Evolutionary conservation across 2,888 invertebrate species (phyloP).

Genomic region (Troides helena): DNA sequence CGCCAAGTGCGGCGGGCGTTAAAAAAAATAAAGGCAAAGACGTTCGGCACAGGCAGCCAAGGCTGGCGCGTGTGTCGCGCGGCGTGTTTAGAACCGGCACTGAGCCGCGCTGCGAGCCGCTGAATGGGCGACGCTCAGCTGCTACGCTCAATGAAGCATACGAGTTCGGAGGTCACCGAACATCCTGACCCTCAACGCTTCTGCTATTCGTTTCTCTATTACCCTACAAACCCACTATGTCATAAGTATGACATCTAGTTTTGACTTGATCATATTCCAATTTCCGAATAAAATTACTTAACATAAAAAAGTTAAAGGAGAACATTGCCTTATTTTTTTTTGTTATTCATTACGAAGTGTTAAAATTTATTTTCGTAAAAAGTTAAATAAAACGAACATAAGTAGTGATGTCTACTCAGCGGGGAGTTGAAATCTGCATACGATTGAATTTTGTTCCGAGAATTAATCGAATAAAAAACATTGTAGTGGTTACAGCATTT

Average conservation of each 20-base stretch:
- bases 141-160: conserved; percentile 76
- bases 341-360: too few relatives aligned
- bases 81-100: conserved; percentile 72
- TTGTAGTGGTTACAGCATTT: conserved; percentile 31
- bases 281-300: too few relatives aligned
- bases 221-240: conserved; percentile 51
- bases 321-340: too few relatives aligned
- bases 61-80: conserved; percentile 72
- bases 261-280: background rate
- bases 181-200: conserved; percentile 64
- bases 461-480: conserved; percentile 31
- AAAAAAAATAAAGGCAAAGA: conserved; percentile 53
- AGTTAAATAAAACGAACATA: too few relatives aligned
- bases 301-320: too few relatives aligned
- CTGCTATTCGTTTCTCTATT: conserved; percentile 63
- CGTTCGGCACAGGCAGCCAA: conserved; percentile 55
- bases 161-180: conserved; percentile 74
- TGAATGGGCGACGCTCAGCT: conserved; percentile 70
- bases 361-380: too few relatives aligned
- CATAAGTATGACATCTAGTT: conserved; percentile 9
- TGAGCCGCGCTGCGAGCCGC: conserved; percentile 58
- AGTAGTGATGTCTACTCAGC: too few relatives aligned
- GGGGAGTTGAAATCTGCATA: too few relatives aligned
- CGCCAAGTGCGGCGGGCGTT: conserved; percentile 49
- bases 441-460: conserved; percentile 11